phyloP scores from a whole-genome alignment of 23 tunicate species.

The Trididemnum clinides region DNA sequence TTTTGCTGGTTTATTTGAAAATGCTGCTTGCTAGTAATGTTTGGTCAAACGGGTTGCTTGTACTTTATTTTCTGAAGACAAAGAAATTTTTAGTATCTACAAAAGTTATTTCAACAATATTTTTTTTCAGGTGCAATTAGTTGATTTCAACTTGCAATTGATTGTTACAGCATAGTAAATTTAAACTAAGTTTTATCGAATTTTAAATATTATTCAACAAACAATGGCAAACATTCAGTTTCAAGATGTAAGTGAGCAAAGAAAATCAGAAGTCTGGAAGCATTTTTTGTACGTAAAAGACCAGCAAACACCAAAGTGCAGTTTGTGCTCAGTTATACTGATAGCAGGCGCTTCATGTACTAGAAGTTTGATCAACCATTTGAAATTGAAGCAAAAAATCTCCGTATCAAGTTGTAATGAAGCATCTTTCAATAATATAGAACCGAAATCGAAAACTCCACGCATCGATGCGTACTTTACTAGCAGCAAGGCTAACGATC shows the following conservation, averaged over 20 bases:
- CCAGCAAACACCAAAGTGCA: background rate
- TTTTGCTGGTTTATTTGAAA: too few relatives aligned
- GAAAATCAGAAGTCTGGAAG: slow-evolving; percentile 3
- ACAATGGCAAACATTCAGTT: too few relatives aligned
- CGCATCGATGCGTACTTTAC: background rate
- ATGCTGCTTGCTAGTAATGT: too few relatives aligned
- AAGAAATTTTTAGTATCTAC: background rate
- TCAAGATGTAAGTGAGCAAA: background rate
- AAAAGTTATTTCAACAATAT: too few relatives aligned
- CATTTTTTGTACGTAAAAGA: background rate
- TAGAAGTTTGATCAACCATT: slow-evolving; percentile 1
- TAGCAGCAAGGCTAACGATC: background rate
- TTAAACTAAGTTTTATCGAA: too few relatives aligned
- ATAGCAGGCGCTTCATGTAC: slow-evolving; percentile 17
- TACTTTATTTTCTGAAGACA: background rate
- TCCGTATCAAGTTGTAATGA: slow-evolving; percentile 1
- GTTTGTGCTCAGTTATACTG: background rate
- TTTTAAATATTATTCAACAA: too few relatives aligned
- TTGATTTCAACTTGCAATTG: too few relatives aligned
- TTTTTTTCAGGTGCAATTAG: too few relatives aligned
- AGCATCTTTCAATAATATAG: background rate
- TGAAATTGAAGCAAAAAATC: slow-evolving; percentile 17
- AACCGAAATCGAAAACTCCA: background rate
- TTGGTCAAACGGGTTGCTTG: too few relatives aligned
- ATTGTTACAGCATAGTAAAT: too few relatives aligned